Evolutionary conservation across 2,797 vertebrate species (phyloP), one percentile per base, ranked within the genome.

Genomic region (Neosilurus mollespiculum): DNA sequence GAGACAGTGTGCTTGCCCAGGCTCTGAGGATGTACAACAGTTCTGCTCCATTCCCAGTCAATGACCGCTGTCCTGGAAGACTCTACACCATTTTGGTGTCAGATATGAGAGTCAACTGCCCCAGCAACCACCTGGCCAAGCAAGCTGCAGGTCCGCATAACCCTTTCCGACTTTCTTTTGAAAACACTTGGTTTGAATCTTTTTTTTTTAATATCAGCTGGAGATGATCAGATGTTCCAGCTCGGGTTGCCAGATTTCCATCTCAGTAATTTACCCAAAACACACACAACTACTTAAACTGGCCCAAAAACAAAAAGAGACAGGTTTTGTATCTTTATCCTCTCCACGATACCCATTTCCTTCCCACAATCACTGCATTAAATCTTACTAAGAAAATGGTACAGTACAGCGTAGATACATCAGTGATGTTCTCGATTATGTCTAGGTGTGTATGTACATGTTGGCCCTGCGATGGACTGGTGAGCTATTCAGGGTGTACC

Each of bases 71-170:
- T 66, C 93, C 92, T 0, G 95, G 95, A 91, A 87, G 93, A 73
- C 83, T 91, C 15, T 95, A 90, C 88, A 94, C 93, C 89, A 95
- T 93, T 71, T 94, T 95, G 94, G 92, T 90, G 82, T 94, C 95
- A 0, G 95, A 96, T 90, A 89, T 96, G 88, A 90, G 93, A 73
- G 87, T 54, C 84, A 94, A 90, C 43, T 96, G 95, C 79, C 95
- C 95, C 58, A 93, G 88, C 82, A 92, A 93, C 15, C 90, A 93
- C 73, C 89, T 93, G 87, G 94, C 95, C 80, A 9, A 10, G 43
- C 92, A 86, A 81, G 95, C 94, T 24, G 92, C 94, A 91, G 92
- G 95, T 95, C 86, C 9, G 20, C 43, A 71, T 65, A 0, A 15
- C 34, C 26, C 34, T 7, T 30, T 78, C n/a, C 16, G 20, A 66